These are phyloP conservation scores for Ammodytes dubius DNA, from an alignment of 2,113 vertebrate species.

Conservation along the genomic window DNA sequence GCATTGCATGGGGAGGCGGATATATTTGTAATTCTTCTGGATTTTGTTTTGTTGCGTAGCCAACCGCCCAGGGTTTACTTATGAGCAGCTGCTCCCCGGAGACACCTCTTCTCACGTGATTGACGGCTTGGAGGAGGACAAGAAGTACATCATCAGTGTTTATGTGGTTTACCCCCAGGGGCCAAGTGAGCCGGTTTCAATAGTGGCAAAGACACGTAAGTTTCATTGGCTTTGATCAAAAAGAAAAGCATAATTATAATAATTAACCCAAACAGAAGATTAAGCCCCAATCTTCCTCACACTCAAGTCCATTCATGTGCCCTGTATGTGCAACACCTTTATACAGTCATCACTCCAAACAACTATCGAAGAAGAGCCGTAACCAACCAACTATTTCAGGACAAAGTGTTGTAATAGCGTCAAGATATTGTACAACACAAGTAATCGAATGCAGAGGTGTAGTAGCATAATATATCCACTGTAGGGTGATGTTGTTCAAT, in stretches of 20 bases:
- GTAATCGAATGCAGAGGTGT: slow-evolving; percentile 15
- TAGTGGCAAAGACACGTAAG: slow-evolving; percentile 89
- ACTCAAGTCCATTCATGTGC: not conserved
- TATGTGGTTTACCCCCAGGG: slow-evolving; percentile 86
- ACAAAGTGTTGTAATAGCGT: not conserved
- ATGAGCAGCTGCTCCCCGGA: slow-evolving; percentile 83
- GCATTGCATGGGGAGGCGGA: too few relatives aligned
- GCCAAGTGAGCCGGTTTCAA: slow-evolving; percentile 83
- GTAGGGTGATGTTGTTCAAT: slow-evolving; percentile 45
- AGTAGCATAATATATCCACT: slow-evolving; percentile 56
- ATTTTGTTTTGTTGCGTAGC: slow-evolving; percentile 73
- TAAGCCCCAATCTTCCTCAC: not conserved
- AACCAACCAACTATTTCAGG: not conserved
- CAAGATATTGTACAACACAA: not conserved
- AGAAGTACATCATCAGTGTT: slow-evolving; percentile 88
- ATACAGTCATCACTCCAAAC: not conserved
- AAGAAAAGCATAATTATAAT: not conserved
- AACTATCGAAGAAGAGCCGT: not conserved
- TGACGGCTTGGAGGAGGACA: slow-evolving; percentile 89
- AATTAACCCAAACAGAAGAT: slow-evolving; percentile 10
- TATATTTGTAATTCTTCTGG: slow-evolving; percentile 2
- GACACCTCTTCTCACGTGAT: slow-evolving; percentile 88
- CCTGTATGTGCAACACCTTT: not conserved
- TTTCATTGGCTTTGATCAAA: slow-evolving; percentile 6
- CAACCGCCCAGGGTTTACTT: slow-evolving; percentile 82